Evolutionary conservation across 2,888 invertebrate genomes (phyloP).

Genomic region (Drosophila borealis): DNA sequence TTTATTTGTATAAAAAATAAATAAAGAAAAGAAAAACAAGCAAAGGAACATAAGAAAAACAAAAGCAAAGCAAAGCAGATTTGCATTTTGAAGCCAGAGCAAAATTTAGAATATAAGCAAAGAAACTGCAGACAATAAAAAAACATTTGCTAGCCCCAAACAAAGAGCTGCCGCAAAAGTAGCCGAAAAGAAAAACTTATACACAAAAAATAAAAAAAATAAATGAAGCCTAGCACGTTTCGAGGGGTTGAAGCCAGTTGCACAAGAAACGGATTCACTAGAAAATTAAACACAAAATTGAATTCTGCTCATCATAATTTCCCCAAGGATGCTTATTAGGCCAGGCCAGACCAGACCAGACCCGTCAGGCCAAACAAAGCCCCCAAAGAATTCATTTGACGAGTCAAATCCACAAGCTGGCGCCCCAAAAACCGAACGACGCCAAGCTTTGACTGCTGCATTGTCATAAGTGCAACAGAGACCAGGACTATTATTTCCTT

Average conservation of each 20-base stretch:
- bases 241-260: background rate
- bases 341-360: constrained; percentile 14
- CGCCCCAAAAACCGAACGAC: background rate
- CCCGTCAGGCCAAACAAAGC: constrained; percentile 40
- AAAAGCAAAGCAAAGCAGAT: constrained; percentile 53
- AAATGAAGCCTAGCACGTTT: constrained; percentile 23
- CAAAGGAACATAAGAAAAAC: constrained; percentile 13
- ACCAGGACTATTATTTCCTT: constrained; percentile 56
- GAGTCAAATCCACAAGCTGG: constrained; percentile 38
- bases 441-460: constrained; percentile 16
- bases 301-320: constrained; percentile 81
- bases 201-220: constrained; percentile 16
- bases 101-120: constrained; percentile 13
- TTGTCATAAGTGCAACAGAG: constrained; percentile 77
- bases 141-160: constrained; percentile 52
- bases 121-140: constrained; percentile 9
- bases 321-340: constrained; percentile 79
- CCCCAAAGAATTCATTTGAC: constrained; percentile 63
- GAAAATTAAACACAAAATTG: constrained; percentile 81
- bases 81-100: constrained; percentile 53
- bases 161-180: constrained; percentile 54
- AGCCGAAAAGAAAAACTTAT: constrained; percentile 24
- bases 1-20: constrained; percentile 58
- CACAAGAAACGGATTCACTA: constrained; percentile 65
- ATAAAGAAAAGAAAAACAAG: constrained; percentile 12